phyloP scores from a whole-genome alignment of 2,113 vertebrate genomes.

The Carassius auratus region DNA sequence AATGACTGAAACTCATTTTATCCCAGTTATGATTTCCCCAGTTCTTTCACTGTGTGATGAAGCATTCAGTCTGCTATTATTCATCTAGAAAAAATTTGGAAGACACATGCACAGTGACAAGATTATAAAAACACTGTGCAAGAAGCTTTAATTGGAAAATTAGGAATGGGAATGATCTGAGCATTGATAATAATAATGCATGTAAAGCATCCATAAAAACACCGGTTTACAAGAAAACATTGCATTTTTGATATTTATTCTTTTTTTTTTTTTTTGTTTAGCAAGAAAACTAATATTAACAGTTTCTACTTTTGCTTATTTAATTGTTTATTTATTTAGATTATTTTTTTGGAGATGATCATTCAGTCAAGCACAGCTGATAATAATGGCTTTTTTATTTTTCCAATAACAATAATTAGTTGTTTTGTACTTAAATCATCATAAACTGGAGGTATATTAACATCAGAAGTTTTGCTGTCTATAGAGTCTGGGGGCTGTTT shows the following conservation, averaged over 20 bases:
- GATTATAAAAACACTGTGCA: not conserved
- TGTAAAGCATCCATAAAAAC: not conserved
- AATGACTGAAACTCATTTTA: constrained; percentile 32
- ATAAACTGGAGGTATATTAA: not conserved
- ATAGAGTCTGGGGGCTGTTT: not conserved
- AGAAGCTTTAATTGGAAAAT: not conserved
- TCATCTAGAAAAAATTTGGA: not conserved
- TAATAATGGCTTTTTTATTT: not conserved
- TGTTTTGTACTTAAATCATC: not conserved
- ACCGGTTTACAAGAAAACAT: not conserved
- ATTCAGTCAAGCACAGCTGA: not conserved
- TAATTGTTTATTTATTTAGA: too few species aligned
- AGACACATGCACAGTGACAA: not conserved
- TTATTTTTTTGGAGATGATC: not conserved
- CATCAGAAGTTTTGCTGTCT: not conserved
- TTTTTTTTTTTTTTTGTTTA: too few species aligned
- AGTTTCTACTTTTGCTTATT: not conserved
- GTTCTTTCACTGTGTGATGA: constrained; percentile 12
- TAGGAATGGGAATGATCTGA: not conserved
- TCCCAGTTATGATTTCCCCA: constrained; percentile 18
- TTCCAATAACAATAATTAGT: not conserved
- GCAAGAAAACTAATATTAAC: not conserved
- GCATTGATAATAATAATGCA: not conserved
- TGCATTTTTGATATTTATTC: not conserved
- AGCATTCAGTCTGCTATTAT: constrained; percentile 29